phyloP scores from a whole-genome alignment of 2,797 vertebrate species.

The Macroramphosus scolopax region DNA sequence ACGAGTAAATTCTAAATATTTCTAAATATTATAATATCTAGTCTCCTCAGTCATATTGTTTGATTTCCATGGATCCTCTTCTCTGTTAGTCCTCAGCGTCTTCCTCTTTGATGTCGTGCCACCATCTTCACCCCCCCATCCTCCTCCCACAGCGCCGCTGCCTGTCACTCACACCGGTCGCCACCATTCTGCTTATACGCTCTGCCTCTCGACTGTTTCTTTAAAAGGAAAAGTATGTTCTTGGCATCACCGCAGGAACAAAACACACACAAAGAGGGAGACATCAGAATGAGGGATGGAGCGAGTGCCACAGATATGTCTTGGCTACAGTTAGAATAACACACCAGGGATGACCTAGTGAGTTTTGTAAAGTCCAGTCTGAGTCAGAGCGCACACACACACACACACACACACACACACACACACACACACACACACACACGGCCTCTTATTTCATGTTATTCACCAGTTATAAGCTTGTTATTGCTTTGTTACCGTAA shows the following conservation, averaged over 20 bases:
- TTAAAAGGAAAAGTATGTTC: conserved; percentile 76
- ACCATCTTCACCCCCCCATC: no score
- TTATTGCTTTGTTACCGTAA: no score
- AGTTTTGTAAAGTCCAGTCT: conserved; percentile 2
- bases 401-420: no score
- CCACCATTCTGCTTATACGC: conserved; percentile 6
- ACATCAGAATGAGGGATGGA: conserved; percentile 23
- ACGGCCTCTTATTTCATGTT: no score
- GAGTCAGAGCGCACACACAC: no score
- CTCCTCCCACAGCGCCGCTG: conserved; percentile 11
- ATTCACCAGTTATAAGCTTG: no score
- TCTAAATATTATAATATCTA: no score
- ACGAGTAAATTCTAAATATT: no score
- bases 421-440: no score
- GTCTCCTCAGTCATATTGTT: no score
- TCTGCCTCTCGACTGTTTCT: conserved; percentile 43
- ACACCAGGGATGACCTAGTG: conserved; percentile 11
- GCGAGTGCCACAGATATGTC: conserved; percentile 50
- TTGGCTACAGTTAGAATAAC: conserved; percentile 18
- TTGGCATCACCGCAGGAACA: conserved; percentile 46
- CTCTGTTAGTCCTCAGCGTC: conserved; percentile 25
- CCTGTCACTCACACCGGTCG: background rate
- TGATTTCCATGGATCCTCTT: background rate
- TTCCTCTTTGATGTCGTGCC: conserved; percentile 26
- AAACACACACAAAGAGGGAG: conserved; percentile 21